These are phyloP conservation scores for Sturnus vulgaris DNA, from an alignment of 2,113 vertebrate species.

Conservation along the genomic window DNA sequence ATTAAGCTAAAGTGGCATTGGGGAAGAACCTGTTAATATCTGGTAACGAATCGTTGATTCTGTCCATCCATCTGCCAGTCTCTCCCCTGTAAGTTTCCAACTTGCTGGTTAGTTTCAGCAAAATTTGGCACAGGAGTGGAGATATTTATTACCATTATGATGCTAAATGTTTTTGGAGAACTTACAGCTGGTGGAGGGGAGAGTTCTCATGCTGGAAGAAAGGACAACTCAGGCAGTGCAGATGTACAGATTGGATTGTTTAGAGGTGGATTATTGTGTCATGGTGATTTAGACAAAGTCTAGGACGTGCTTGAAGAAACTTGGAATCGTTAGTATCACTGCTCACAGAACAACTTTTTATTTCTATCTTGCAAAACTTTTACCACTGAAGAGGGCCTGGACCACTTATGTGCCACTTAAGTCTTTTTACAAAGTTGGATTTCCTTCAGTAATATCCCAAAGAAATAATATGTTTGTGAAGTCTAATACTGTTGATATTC, in stretches of 20 bases:
- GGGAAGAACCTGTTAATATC: slow-evolving; percentile 19
- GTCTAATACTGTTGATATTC: neutral
- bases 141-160: neutral
- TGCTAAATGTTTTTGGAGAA: neutral
- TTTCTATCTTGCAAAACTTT: neutral
- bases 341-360: neutral
- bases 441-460: neutral
- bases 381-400: neutral
- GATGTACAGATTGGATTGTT: accelerated
- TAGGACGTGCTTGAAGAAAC: neutral
- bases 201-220: neutral
- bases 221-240: neutral
- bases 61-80: neutral
- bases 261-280: neutral
- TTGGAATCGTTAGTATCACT: neutral
- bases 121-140: neutral
- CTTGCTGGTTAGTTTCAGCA: neutral
- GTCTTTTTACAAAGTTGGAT: neutral
- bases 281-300: neutral
- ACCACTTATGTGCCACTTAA: neutral
- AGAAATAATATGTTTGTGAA: neutral
- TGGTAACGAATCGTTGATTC: neutral
- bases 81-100: neutral
- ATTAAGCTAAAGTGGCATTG: slow-evolving; percentile 25
- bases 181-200: neutral